Base-by-base conservation (phyloP, 2,113 vertebrate species). In the Riparia riparia region DNA sequence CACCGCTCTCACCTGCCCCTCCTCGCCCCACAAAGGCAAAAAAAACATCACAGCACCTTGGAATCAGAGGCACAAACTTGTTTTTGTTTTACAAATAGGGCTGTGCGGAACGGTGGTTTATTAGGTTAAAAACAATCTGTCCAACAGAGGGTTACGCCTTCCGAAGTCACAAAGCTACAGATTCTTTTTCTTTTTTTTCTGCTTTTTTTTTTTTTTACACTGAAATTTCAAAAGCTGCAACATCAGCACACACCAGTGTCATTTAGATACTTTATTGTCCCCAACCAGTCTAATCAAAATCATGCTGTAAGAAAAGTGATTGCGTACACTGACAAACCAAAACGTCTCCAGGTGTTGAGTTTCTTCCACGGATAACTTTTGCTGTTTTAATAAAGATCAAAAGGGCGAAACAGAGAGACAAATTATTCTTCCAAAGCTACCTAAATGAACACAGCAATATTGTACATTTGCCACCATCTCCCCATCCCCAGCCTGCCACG, bases 11-110 rank as follows among this genome's bases (percentile, higher is more conserved):
- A 47, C 87, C 93, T 82, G 86, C 92, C 95, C 87, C 45, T 69
- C 91, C 97, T 93, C 28, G 0, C 89, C 88, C 95, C 93, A 60
- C 92, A 94, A 85, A 95, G 93, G 94, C 89, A 85, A 45, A 82
- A 80, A 65, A 37, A 37, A 37, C 74, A 60, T 88, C 96, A 96
- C 97, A 98, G 98, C 97, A 98, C 97, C 97, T 97, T 96, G 88
- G 94, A 96, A 97, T 97, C 96, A 96, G 97, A 97, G 98, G 97
- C 97, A 97, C 96, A 96, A 92, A 96, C 97, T 94, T 93, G 94
- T 22, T 76, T 93, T 77, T 89, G 83, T 95, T 97, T 97, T 97
- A 95, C 97, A 96, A 92, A 91, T 7, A 95, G 97, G 96, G 96
- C 97, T 98, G 97, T 96, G 96, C 91, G 29, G 96, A 78, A 96